Conservation (phyloP, 2,113 vertebrate species). For the Pollachius pollachius region DNA sequence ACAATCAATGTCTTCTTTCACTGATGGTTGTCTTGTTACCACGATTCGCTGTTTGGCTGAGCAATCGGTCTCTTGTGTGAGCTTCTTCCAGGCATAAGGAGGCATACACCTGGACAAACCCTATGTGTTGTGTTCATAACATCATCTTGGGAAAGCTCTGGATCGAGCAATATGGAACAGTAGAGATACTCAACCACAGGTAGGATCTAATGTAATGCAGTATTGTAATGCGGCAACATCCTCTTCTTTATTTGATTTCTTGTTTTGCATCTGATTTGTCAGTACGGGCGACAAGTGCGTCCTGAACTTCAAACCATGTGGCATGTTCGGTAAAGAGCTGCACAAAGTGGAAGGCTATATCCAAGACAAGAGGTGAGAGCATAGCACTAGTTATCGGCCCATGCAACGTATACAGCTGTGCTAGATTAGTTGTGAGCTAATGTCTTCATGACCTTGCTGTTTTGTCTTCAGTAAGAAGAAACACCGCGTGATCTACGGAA, state of each 20-base stretch:
- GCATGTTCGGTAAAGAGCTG: slow-evolving; percentile 94
- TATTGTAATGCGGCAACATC: not conserved
- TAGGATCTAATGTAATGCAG: slow-evolving; percentile 40
- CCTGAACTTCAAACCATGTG: slow-evolving; percentile 88
- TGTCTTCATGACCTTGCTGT: not conserved
- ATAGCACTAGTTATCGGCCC: not conserved
- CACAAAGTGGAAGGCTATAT: slow-evolving; percentile 93
- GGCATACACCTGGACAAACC: slow-evolving; percentile 94
- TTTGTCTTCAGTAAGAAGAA: slow-evolving; percentile 84
- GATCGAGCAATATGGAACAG: slow-evolving; percentile 92
- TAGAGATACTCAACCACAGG: slow-evolving; percentile 96
- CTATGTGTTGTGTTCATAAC: slow-evolving; percentile 95
- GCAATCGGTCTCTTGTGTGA: not conserved
- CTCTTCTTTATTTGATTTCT: not conserved
- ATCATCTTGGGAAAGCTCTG: slow-evolving; percentile 95
- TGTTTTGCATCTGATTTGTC: slow-evolving; percentile 23
- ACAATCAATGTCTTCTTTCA: no score
- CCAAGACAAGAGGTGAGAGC: slow-evolving; percentile 88
- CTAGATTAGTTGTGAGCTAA: no score
- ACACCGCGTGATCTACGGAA: slow-evolving; percentile 87
- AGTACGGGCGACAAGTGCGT: slow-evolving; percentile 94
- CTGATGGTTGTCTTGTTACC: no score
- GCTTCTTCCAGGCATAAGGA: slow-evolving; percentile 82
- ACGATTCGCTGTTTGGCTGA: no score
- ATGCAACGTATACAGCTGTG: no score